A percentile compares a stretch with the other conserved stretches of the same genome.
These are phyloP conservation scores for Cheilosia urbana DNA, from an alignment of 2,888 invertebrate species.

Conservation along the genomic window DNA sequence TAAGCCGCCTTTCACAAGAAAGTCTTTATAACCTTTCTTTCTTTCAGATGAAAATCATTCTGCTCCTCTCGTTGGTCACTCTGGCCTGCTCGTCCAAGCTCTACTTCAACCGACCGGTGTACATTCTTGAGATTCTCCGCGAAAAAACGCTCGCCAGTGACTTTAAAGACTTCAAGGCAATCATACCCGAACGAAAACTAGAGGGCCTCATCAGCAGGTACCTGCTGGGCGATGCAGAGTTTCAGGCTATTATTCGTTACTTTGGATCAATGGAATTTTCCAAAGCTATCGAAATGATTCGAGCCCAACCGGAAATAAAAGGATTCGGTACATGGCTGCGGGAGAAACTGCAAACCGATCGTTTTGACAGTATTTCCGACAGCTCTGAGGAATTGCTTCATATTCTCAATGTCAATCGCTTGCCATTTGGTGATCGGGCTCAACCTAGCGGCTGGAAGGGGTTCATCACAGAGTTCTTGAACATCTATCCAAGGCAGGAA, in stretches of 20 bases:
- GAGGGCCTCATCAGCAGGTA: constrained; percentile 78
- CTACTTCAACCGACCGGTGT: constrained; percentile 25
- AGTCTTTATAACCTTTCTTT: not conserved
- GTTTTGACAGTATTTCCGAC: constrained; percentile 70
- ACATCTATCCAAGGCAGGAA: constrained; percentile 78
- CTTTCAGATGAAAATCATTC: constrained; percentile 63
- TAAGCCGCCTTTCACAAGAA: not conserved
- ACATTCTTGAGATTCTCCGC: constrained; percentile 23
- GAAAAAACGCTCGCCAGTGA: constrained; percentile 76
- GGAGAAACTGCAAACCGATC: constrained; percentile 76
- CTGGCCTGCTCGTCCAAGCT: constrained; percentile 54
- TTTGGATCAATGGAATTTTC: constrained; percentile 78
- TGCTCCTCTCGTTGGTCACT: constrained; percentile 47
- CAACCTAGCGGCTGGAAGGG: constrained; percentile 80
- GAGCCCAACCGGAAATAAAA: constrained; percentile 80
- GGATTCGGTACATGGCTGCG: constrained; percentile 78
- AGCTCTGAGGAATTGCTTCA: constrained; percentile 73
- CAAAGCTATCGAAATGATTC: constrained; percentile 77
- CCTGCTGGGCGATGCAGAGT: constrained; percentile 80
- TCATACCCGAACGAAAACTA: constrained; percentile 78
- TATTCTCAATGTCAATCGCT: constrained; percentile 76
- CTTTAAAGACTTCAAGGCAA: constrained; percentile 77
- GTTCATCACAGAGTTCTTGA: constrained; percentile 79
- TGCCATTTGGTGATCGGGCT: constrained; percentile 77
- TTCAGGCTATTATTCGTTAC: constrained; percentile 80